Evolutionary conservation across 2,888 invertebrate species (phyloP), one percentile per base, ranked within the genome.

Genomic region (Andrena minutula): DNA sequence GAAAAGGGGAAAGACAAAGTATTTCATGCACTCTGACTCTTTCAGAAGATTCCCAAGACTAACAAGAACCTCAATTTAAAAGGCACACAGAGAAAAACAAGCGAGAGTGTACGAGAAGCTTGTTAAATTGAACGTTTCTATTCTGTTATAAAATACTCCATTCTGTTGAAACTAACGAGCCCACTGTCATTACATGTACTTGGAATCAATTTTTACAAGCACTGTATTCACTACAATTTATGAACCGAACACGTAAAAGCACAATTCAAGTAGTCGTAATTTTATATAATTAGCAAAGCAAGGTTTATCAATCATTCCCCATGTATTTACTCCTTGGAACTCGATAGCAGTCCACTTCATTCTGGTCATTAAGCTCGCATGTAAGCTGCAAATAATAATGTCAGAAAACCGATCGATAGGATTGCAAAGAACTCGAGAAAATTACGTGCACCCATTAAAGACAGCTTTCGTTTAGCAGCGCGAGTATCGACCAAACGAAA

Each of bases 11-110:
- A 16, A 53, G n/a, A 26, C 30, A 63, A 68, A 75, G 47, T 20
- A 75, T 63, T 68, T 47, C 35, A 5, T 32, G n/a, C 56, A 35
- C 53, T 16, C 47, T 49, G 10, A 6, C 35, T 10, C 53, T 26
- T 76, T 56, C 32, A 63, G 56, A 8, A 60, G 47, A 63, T 76
- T 56, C 68, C 47, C 51, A 20, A 56, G 53, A 32, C 68, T 75
- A 76, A 78, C 53, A 63, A 75, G 78, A 53, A 58, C 41, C 79
- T 58, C 58, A 51, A 41, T 70, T 49, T 51, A 56, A 69, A 77
- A 76, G 23, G 35, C 58, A 28, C 58, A 23, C 49, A 58, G 23
- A 23, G 32, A 49, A 64, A 35, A 58, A 16, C 49, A 60, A 70
- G 49, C 28, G 23, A 53, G 28, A 63, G 61, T 47, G 47, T 30